Evolutionary conservation across 1,140 invertebrate species (phyloP).

Genomic region (Drosophila hydei): DNA sequence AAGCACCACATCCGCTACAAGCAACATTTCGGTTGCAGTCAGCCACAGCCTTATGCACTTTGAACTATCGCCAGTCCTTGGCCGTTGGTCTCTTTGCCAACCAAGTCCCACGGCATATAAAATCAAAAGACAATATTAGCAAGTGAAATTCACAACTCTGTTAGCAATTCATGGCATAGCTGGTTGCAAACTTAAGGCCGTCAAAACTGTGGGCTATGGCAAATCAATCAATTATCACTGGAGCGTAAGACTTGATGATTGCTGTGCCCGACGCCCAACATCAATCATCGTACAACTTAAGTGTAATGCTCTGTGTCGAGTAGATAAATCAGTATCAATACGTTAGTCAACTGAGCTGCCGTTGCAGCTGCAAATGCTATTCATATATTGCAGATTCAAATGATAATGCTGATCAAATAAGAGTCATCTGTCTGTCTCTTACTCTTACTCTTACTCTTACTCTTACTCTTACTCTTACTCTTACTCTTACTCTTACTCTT

Average conservation of each 20-base stretch:
- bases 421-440: too few species aligned
- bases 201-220: background rate
- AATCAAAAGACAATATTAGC: constrained; percentile 37
- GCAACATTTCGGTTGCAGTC: constrained; percentile 18
- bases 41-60: constrained; percentile 57
- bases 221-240: constrained; percentile 68
- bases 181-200: background rate
- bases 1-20: background rate
- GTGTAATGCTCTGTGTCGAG: constrained; percentile 36
- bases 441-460: too few species aligned
- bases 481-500: too few species aligned
- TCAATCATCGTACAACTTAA: constrained; percentile 58
- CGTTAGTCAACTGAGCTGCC: constrained; percentile 13
- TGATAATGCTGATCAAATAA: background rate
- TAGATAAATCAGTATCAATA: constrained; percentile 31
- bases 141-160: constrained; percentile 8
- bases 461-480: too few species aligned
- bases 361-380: constrained; percentile 7
- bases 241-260: constrained; percentile 48
- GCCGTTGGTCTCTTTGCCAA: constrained; percentile 14
- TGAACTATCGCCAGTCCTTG: constrained; percentile 30
- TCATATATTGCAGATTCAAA: background rate
- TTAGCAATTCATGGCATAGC: constrained; percentile 22
- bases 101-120: constrained; percentile 37
- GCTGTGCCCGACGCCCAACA: constrained; percentile 48